Percentiles rank a stretch among this genome's conserved stretches.
Evolutionary conservation across 2,888 invertebrate genomes (phyloP).

Genomic region (Drosophila trichaetosa): DNA sequence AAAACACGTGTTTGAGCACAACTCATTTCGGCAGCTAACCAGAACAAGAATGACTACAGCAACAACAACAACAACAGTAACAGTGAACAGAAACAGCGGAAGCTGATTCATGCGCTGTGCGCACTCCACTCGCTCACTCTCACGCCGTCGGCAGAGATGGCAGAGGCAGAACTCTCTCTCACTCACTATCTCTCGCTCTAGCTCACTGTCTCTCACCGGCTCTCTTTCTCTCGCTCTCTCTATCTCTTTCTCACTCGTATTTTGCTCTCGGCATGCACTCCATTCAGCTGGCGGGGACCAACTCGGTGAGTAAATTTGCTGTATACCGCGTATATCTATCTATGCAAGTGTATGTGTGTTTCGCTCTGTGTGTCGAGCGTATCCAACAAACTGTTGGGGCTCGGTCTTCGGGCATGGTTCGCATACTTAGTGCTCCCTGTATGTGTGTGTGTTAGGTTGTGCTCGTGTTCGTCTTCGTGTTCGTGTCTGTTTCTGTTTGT

Average conservation of each 20-base stretch:
- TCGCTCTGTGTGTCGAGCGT: conserved; percentile 36
- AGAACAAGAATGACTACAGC: conserved; percentile 47
- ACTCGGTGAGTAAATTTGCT: conserved; percentile 63
- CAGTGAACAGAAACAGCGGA: conserved; percentile 63
- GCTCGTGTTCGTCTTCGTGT: conserved; percentile 8
- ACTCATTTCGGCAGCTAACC: conserved; percentile 47
- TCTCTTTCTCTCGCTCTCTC: not conserved
- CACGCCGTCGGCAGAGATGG: conserved; percentile 12
- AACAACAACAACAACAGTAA: conserved; percentile 25
- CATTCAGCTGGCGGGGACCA: conserved; percentile 55
- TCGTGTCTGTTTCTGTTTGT: conserved; percentile 10
- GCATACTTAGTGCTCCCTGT: conserved; percentile 22
- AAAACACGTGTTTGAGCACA: conserved; percentile 61
- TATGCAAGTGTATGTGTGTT: conserved; percentile 12
- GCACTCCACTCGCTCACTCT: conserved; percentile 47
- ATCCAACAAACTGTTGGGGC: conserved; percentile 71
- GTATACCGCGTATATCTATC: conserved; percentile 13
- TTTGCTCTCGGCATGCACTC: conserved; percentile 41
- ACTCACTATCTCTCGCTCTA: conserved; percentile 43
- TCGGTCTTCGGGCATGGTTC: conserved; percentile 43
- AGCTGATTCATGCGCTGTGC: conserved; percentile 75
- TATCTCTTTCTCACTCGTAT: conserved; percentile 15
- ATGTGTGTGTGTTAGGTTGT: conserved; percentile 4
- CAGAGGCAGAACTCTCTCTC: conserved; percentile 39
- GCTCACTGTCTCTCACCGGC: conserved; percentile 12